Conservation (phyloP, 2,888 invertebrate genomes). For the Ferrisia virgata region DNA sequence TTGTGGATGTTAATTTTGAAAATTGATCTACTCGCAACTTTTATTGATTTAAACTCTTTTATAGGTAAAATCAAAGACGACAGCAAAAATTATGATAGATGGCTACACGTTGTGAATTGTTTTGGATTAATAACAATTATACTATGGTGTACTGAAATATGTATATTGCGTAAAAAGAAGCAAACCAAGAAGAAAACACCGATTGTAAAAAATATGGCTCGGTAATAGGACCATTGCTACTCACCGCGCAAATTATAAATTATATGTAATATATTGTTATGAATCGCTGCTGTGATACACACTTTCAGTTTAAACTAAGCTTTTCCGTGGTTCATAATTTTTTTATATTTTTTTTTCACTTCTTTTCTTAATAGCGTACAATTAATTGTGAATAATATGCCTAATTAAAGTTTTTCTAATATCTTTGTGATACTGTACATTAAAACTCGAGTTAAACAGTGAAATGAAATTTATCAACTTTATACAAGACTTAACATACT, state of each 20-base stretch:
- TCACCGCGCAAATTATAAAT: background rate
- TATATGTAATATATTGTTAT: background rate
- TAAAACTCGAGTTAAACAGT: background rate
- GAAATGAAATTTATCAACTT: background rate
- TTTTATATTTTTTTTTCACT: background rate
- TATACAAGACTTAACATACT: background rate
- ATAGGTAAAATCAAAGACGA: constrained; percentile 17
- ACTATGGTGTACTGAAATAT: constrained; percentile 18
- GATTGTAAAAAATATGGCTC: constrained; percentile 1
- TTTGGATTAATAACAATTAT: constrained; percentile 21
- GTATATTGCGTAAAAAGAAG: background rate
- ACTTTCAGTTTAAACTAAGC: background rate
- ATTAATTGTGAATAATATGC: background rate
- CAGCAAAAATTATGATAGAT: constrained; percentile 11
- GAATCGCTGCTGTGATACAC: constrained; percentile 4
- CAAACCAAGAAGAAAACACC: background rate
- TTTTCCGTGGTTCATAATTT: background rate
- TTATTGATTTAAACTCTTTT: background rate
- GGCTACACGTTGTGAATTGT: constrained; percentile 39
- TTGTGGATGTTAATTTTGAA: background rate
- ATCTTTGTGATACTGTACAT: background rate
- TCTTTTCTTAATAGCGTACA: background rate
- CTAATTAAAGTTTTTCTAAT: background rate
- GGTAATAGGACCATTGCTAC: background rate
- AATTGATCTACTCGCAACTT: background rate